A percentile compares a stretch with the other conserved stretches of the same genome.
Conservation (phyloP, 2,113 vertebrate genomes). For the Ciconia stormi region DNA sequence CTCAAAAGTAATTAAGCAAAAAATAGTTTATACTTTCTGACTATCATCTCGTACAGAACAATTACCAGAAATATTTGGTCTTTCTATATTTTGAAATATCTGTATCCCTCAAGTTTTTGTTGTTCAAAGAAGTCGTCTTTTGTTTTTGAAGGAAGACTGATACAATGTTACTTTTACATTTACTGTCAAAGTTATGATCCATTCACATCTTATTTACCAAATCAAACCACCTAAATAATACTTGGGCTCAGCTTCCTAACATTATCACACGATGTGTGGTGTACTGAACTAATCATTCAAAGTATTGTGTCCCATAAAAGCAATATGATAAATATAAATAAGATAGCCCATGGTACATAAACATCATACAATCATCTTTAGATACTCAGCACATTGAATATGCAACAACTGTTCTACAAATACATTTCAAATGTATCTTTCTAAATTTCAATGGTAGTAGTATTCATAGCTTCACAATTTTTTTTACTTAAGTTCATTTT, state of each 20-base stretch:
- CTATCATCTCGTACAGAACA: not conserved
- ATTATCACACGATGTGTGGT: not conserved
- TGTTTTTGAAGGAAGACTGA: not conserved
- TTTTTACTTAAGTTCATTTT: not conserved
- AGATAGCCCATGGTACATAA: not conserved
- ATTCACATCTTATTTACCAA: not conserved
- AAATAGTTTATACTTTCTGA: not conserved
- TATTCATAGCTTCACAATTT: not conserved
- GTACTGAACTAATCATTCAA: not conserved
- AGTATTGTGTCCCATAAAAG: not conserved
- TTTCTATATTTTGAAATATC: not conserved
- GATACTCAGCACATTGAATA: not conserved
- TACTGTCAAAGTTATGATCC: not conserved
- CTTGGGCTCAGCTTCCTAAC: not conserved
- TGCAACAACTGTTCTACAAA: not conserved
- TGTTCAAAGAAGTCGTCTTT: not conserved
- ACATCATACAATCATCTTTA: not conserved
- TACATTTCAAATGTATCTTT: not conserved
- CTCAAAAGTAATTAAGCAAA: not conserved
- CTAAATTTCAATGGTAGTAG: not conserved
- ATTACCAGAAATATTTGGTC: not conserved
- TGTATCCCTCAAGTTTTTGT: not conserved
- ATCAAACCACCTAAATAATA: not conserved
- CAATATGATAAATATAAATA: not conserved
- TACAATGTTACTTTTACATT: not conserved